Evolutionary conservation across 2,113 vertebrate species (phyloP), one percentile per base, ranked within the genome.

Genomic region (Cyrtonyx montezumae): DNA sequence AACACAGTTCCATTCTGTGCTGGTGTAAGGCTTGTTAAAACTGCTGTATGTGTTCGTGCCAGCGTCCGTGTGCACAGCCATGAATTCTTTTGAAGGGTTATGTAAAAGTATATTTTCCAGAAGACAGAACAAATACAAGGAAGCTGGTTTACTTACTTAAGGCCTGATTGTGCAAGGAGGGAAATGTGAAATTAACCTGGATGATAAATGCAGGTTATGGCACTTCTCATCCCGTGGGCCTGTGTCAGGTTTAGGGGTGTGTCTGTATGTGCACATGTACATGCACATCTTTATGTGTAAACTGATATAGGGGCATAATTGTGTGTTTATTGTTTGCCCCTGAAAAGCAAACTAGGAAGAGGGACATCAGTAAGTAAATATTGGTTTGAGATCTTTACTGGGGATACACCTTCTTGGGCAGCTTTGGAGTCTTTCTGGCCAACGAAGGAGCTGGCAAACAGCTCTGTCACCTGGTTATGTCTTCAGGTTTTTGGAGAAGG

Each of bases 71-170:
- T 30, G 11, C 43, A 10, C 0, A 75, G 56, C 16, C 76, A 23
- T 5, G 62, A 51, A 18, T 76, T 43, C 45, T 71, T 84, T 6
- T 65, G 70, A 73, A 73, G 58, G 58, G 32, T 91, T 87, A 63
- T 18, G 6, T 76, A 87, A 81, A 93, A 74, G 66, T 68, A 2
- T 37, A 12, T 93, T 58, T 93, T 94, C 77, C 84, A 93, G 88
- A 15, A 82, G 70, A 82, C 23, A 45, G 62, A 88, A 66, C 66
- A 93, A 91, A 73, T 28, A 76, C 51, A 81, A 53, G 66, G 74
- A 67, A 65, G 67, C 32, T 8, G 15, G 18, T 10, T 81, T 59
- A 81, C 40, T 37, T 78, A 37, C 32, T 78, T 43, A 40, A 42
- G 25, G 26, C 7, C 37, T 69, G 70, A 53, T 73, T 40, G 1